These are phyloP conservation scores for Pseudomyrmex gracilis DNA, from an alignment of 1,140 invertebrate species.

Conservation along the genomic window DNA sequence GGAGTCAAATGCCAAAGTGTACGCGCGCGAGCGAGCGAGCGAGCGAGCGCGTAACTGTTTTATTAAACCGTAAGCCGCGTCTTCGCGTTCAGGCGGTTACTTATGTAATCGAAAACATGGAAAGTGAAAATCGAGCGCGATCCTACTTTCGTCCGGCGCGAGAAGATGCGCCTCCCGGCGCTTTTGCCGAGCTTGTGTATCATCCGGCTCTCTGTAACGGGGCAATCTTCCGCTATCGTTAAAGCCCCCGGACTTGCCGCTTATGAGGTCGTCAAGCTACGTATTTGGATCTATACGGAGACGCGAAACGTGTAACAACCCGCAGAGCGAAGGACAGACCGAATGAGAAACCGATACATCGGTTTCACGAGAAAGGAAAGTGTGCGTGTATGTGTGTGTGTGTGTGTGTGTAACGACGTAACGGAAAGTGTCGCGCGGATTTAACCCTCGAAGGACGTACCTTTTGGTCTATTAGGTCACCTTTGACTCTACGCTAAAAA, in stretches of 20 bases:
- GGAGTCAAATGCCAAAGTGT: conserved; percentile 22
- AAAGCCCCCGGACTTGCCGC: conserved; percentile 33
- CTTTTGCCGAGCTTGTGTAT: conserved; percentile 70
- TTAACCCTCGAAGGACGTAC: too few species aligned
- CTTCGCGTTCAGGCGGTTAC: conserved; percentile 68
- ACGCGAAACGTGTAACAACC: neutral
- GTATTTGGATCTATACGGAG: conserved; percentile 47
- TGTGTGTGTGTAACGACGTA: too few species aligned
- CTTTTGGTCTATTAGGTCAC: too few species aligned
- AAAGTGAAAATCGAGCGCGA: conserved; percentile 83
- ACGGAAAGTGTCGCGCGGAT: too few species aligned
- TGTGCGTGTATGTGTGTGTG: too few species aligned
- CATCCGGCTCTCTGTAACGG: conserved; percentile 64
- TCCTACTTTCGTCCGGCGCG: conserved; percentile 76
- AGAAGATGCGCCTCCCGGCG: conserved; percentile 73
- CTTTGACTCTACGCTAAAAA: too few species aligned
- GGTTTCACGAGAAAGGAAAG: too few species aligned
- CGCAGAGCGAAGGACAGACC: neutral
- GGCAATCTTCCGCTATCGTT: conserved; percentile 53
- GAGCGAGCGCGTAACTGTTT: conserved; percentile 80
- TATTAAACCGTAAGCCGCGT: conserved; percentile 80
- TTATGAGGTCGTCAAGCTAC: conserved; percentile 27
- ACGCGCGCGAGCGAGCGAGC: conserved; percentile 38
- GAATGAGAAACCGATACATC: neutral
- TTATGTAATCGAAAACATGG: conserved; percentile 84